A percentile compares a stretch with the other conserved stretches of the same genome.
phyloP scores from a whole-genome alignment of 2,113 vertebrate species.

The Danio rerio region DNA sequence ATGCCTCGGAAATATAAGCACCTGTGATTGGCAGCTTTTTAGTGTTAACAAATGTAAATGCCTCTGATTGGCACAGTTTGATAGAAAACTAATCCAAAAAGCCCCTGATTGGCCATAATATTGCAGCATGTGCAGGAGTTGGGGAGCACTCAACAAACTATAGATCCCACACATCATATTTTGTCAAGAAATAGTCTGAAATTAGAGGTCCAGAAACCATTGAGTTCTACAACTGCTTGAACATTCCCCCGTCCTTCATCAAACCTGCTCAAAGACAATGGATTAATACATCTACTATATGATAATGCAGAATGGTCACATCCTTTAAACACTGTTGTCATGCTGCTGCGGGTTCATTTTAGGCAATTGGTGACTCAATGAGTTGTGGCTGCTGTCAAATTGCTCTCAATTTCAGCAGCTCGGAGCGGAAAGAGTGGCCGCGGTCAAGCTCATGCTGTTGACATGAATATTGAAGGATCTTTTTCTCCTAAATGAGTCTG shows the following conservation, averaged over 20 bases:
- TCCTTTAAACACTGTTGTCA: conserved; percentile 49
- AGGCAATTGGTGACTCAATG: conserved; percentile 39
- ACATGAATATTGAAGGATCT: conserved; percentile 62
- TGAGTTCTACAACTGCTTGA: not conserved
- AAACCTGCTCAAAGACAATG: not conserved
- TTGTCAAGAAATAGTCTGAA: not conserved
- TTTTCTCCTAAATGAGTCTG: conserved; percentile 65
- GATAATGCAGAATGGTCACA: conserved; percentile 26
- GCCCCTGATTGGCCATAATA: too few relatives aligned
- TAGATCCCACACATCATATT: not conserved
- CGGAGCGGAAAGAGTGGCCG: conserved; percentile 12
- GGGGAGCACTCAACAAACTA: too few relatives aligned
- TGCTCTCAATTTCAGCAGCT: conserved; percentile 40
- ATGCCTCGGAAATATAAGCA: too few relatives aligned
- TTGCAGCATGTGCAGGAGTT: too few relatives aligned
- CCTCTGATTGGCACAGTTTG: too few relatives aligned
- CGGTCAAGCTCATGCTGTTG: conserved; percentile 46
- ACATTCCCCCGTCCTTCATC: not conserved
- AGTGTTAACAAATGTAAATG: too few relatives aligned
- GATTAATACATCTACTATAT: not conserved
- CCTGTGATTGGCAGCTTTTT: too few relatives aligned
- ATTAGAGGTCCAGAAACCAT: not conserved
- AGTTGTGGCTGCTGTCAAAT: conserved; percentile 30
- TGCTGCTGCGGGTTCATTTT: conserved; percentile 46
- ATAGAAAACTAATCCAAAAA: too few relatives aligned